Evolutionary conservation across 2,797 vertebrate species (phyloP).

Genomic region (Dermochelys coriacea): DNA sequence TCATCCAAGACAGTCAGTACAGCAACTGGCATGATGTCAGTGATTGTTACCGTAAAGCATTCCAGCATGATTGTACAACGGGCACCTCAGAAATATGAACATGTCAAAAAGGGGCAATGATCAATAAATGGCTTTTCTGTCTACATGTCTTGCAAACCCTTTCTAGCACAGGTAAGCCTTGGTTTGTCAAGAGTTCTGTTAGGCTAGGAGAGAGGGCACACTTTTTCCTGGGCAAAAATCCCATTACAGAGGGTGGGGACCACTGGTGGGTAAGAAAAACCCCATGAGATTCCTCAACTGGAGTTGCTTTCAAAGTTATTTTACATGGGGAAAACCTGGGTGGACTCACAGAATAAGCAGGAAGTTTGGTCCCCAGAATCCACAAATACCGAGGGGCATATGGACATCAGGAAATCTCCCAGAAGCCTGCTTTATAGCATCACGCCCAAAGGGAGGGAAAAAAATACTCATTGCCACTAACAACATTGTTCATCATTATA

Average conservation of each 20-base stretch:
- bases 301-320: not conserved
- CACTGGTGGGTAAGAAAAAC: not conserved
- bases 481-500: not conserved
- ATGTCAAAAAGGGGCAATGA: not conserved
- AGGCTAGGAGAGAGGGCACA: not conserved
- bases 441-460: not conserved
- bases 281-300: not conserved
- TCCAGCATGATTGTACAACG: not conserved
- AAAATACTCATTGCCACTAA: not conserved
- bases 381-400: not conserved
- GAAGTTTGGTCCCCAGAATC: not conserved
- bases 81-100: not conserved
- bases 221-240: not conserved
- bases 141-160: accelerated
- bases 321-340: not conserved
- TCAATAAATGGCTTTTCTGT: not conserved
- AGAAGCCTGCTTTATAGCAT: constrained; percentile 10
- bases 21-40: accelerated
- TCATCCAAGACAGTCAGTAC: not conserved
- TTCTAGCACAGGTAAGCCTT: not conserved
- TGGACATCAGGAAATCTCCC: not conserved
- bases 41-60: not conserved
- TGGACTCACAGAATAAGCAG: constrained; percentile 7
- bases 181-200: not conserved
- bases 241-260: not conserved